These are phyloP conservation scores for Aurelia aurita complex sp. Pacific DNA, from an alignment of 30 jellyfish, hydroid and myxozoan species.

Conservation along the genomic window DNA sequence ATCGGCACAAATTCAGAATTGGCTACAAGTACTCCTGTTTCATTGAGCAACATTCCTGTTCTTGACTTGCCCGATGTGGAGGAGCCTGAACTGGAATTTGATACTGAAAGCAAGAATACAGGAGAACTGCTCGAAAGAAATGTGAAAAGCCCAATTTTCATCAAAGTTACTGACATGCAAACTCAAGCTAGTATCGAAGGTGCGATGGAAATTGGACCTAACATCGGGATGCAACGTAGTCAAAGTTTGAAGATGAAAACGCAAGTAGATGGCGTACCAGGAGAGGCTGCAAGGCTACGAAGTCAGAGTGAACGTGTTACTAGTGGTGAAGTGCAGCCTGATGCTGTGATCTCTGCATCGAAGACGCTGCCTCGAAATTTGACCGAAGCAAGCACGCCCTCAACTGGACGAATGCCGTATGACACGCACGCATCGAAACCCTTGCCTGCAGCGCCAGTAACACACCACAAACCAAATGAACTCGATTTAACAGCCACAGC, in stretches of 20 bases:
- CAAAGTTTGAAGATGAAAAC: not conserved
- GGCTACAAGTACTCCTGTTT: not conserved
- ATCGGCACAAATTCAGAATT: not conserved
- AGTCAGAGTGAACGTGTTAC: not conserved
- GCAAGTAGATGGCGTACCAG: not conserved
- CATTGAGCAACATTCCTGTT: slow-evolving; percentile 1
- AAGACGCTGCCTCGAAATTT: not conserved
- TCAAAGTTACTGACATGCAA: slow-evolving; percentile 49
- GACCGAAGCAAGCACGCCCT: not conserved
- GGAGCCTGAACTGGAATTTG: slow-evolving; percentile 44
- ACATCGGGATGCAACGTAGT: not conserved
- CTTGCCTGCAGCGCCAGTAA: not conserved
- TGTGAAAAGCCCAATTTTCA: slow-evolving; percentile 47
- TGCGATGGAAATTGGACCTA: slow-evolving; percentile 12
- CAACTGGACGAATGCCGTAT: not conserved
- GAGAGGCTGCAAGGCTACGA: not conserved
- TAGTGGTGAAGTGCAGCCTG: too few species aligned
- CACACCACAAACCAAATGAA: not conserved
- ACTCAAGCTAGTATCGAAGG: slow-evolving; percentile 56
- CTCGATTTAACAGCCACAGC: slow-evolving; percentile 24
- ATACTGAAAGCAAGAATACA: not conserved
- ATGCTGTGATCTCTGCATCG: not conserved
- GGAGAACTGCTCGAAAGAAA: slow-evolving; percentile 9
- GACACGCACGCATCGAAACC: not conserved
- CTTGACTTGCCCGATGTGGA: slow-evolving; percentile 13